Conservation (phyloP, 1,140 invertebrate genomes). For the Cheumatopsyche charites region DNA sequence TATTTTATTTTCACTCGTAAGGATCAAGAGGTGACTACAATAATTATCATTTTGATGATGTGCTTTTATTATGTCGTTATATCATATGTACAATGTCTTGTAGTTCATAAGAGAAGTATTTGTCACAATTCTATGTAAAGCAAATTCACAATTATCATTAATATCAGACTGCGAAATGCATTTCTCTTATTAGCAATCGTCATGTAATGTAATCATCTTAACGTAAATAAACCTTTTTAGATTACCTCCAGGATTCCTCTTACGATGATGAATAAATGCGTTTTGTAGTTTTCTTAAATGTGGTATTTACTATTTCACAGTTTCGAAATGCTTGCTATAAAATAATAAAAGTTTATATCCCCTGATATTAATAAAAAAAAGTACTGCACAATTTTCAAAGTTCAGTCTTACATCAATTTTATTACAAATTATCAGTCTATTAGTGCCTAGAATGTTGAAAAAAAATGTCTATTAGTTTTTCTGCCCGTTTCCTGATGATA, state of each 20-base stretch:
- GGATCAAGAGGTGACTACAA: slow-evolving; percentile 27
- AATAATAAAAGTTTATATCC: background rate
- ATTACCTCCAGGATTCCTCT: slow-evolving; percentile 12
- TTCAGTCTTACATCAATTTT: background rate
- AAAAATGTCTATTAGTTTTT: slow-evolving; percentile 34
- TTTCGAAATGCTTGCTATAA: slow-evolving; percentile 34
- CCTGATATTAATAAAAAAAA: slow-evolving; percentile 15
- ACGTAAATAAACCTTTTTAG: slow-evolving; percentile 2
- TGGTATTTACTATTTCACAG: slow-evolving; percentile 20
- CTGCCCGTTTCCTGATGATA: slow-evolving; percentile 31
- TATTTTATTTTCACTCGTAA: slow-evolving; percentile 2
- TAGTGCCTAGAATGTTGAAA: slow-evolving; percentile 33
- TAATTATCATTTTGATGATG: slow-evolving; percentile 48
- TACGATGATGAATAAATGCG: background rate
- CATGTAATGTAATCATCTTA: slow-evolving; percentile 5
- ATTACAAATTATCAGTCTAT: slow-evolving; percentile 6
- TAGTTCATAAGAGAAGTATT: slow-evolving; percentile 43
- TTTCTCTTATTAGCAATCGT: slow-evolving; percentile 14
- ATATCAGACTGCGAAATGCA: slow-evolving; percentile 25
- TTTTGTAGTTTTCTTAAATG: slow-evolving; percentile 14
- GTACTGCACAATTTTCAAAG: slow-evolving; percentile 23
- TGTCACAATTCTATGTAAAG: slow-evolving; percentile 47
- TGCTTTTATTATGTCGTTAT: slow-evolving; percentile 45
- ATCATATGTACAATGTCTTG: slow-evolving; percentile 45
- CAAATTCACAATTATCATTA: slow-evolving; percentile 21